A percentile compares a stretch with the other conserved stretches of the same genome.
These are phyloP conservation scores for Chelidonichthys spinosus DNA, from an alignment of 2,797 vertebrate genomes.

Conservation along the genomic window DNA sequence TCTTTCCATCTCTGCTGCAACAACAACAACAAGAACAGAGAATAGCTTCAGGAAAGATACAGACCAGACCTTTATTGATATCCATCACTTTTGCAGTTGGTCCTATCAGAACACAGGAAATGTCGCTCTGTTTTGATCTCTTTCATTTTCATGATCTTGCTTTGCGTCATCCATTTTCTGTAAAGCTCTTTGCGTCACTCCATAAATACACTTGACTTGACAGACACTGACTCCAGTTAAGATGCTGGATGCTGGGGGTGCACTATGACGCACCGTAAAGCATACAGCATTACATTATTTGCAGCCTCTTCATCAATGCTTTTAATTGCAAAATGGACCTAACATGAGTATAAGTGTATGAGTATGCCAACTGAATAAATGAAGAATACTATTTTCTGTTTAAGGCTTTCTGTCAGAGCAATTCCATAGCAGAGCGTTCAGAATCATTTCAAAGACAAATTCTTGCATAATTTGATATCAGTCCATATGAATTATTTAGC, in stretches of 20 bases:
- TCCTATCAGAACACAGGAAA: slow-evolving; percentile 30
- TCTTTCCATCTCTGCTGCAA: not conserved
- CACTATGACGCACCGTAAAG: slow-evolving; percentile 31
- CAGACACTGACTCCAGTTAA: slow-evolving; percentile 16
- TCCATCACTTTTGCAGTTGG: slow-evolving; percentile 26
- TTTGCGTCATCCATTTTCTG: slow-evolving; percentile 27
- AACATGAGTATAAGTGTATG: slow-evolving; percentile 54
- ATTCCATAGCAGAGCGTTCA: slow-evolving; percentile 39
- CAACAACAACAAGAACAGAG: not conserved
- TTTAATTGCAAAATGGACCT: slow-evolving; percentile 67
- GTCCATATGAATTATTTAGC: slow-evolving; percentile 39
- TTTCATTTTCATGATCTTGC: not conserved
- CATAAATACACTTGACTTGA: slow-evolving; percentile 23
- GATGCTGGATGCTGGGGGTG: slow-evolving; percentile 21
- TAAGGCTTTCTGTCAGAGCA: slow-evolving; percentile 46
- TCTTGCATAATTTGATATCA: slow-evolving; percentile 51
- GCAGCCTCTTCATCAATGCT: slow-evolving; percentile 56
- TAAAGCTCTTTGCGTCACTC: not conserved
- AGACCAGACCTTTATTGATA: slow-evolving; percentile 43
- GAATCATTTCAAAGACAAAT: slow-evolving; percentile 47
- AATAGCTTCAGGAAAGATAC: slow-evolving; percentile 21
- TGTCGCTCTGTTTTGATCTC: not conserved
- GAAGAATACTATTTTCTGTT: slow-evolving; percentile 47
- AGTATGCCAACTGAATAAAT: slow-evolving; percentile 45
- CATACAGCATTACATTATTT: slow-evolving; percentile 53